phyloP scores from a whole-genome alignment of 1,140 invertebrate genomes.

The Laupala kohalensis region DNA sequence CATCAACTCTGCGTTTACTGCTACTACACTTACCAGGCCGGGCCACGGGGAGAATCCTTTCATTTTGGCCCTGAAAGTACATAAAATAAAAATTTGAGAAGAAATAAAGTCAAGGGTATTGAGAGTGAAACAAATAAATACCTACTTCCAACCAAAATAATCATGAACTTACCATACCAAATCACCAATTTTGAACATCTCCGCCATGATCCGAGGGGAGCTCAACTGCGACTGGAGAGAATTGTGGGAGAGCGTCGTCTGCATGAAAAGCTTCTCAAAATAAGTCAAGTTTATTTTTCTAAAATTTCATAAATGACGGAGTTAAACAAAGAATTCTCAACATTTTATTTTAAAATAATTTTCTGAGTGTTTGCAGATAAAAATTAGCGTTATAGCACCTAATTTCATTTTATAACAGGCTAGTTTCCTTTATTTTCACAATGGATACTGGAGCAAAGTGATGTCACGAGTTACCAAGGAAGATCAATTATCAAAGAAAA shows the following conservation, averaged over 20 bases:
- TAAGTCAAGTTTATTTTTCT: background rate
- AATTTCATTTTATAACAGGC: too few species aligned
- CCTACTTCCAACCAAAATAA: conserved; percentile 15
- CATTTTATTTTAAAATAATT: too few species aligned
- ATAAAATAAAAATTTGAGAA: conserved; percentile 4
- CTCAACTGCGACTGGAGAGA: conserved; percentile 9
- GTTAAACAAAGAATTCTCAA: too few species aligned
- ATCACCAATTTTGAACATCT: conserved; percentile 54
- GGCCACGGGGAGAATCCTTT: conserved; percentile 90
- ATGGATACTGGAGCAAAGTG: too few species aligned
- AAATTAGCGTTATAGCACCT: too few species aligned
- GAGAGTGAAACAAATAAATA: conserved; percentile 18
- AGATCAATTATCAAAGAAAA: too few species aligned
- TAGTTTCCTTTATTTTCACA: too few species aligned
- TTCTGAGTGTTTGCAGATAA: too few species aligned
- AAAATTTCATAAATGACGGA: too few species aligned
- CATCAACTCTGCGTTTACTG: background rate
- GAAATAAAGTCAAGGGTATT: conserved; percentile 16
- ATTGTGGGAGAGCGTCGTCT: conserved; percentile 15
- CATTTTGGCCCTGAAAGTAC: conserved; percentile 83
- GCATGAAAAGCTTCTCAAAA: conserved; percentile 5
- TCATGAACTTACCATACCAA: conserved; percentile 53
- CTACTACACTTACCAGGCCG: conserved; percentile 64
- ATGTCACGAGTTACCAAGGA: too few species aligned
- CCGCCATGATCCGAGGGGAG: conserved; percentile 32